Evolutionary conservation across 2,797 vertebrate genomes (phyloP).

Genomic region (Acipenser transmontanus): DNA sequence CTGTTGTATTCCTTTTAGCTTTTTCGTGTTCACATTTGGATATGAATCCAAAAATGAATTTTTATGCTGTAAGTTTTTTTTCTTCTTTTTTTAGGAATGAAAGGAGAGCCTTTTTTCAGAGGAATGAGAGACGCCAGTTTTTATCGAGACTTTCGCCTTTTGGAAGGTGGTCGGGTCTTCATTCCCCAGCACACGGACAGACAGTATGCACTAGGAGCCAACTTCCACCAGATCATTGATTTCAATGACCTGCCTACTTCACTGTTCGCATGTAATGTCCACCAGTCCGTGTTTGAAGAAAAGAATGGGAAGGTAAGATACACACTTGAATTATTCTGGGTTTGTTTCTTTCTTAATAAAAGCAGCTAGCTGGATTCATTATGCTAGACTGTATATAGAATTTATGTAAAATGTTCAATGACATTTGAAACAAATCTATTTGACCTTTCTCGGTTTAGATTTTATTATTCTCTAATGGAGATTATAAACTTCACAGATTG

Average conservation of each 20-base stretch:
- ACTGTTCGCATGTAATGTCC: conserved; percentile 74
- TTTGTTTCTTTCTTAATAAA: too few relatives aligned
- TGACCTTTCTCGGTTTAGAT: too few relatives aligned
- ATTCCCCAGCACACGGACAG: conserved; percentile 59
- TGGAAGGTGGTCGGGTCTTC: conserved; percentile 57
- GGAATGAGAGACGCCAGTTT: conserved; percentile 54
- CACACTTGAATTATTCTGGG: too few relatives aligned
- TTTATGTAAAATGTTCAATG: too few relatives aligned
- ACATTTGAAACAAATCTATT: too few relatives aligned
- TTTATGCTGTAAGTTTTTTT: background rate
- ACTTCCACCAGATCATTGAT: conserved; percentile 72
- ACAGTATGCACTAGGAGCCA: conserved; percentile 53
- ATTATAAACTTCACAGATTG: too few relatives aligned
- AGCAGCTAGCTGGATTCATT: too few relatives aligned
- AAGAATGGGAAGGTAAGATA: conserved; percentile 66
- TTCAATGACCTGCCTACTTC: conserved; percentile 77
- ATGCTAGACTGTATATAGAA: too few relatives aligned
- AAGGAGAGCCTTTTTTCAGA: conserved; percentile 66
- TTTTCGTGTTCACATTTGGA: too few relatives aligned
- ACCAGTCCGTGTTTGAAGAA: conserved; percentile 76
- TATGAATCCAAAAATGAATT: too few relatives aligned
- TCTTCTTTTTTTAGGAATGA: conserved; percentile 57
- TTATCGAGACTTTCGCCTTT: conserved; percentile 42
- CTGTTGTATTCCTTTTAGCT: too few relatives aligned
- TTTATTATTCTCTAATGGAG: too few relatives aligned